phyloP scores from a whole-genome alignment of 2,113 vertebrate species.

The Canis aureus region DNA sequence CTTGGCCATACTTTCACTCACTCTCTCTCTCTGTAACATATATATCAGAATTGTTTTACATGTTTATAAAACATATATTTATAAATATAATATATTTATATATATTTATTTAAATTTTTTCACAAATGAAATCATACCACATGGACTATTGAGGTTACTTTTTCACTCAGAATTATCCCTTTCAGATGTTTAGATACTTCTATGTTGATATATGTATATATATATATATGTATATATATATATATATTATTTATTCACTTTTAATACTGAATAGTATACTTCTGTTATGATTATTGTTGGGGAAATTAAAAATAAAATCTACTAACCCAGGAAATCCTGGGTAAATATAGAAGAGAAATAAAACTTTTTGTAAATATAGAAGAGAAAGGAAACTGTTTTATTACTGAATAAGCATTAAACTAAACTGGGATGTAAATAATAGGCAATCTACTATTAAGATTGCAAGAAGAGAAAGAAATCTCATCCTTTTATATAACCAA shows the following conservation, averaged over 20 bases:
- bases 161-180: not conserved
- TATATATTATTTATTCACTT: not conserved
- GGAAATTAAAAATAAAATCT: conserved; percentile 30
- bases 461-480: not conserved
- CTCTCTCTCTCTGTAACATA: not conserved
- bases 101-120: not conserved
- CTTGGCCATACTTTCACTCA: not conserved
- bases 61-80: not conserved
- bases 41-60: not conserved
- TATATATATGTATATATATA: not conserved
- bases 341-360: not conserved
- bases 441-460: not conserved
- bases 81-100: not conserved
- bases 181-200: not conserved
- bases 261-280: not conserved
- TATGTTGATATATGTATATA: not conserved
- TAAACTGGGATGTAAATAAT: not conserved
- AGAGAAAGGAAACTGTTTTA: not conserved
- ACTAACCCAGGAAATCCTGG: not conserved
- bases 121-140: not conserved
- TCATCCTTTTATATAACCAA: not conserved
- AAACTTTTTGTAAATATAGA: not conserved
- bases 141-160: not conserved
- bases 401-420: not conserved
- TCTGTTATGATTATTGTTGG: not conserved